These are phyloP conservation scores for Sphaeramia orbicularis DNA, from an alignment of 2,797 vertebrate genomes.

Conservation along the genomic window DNA sequence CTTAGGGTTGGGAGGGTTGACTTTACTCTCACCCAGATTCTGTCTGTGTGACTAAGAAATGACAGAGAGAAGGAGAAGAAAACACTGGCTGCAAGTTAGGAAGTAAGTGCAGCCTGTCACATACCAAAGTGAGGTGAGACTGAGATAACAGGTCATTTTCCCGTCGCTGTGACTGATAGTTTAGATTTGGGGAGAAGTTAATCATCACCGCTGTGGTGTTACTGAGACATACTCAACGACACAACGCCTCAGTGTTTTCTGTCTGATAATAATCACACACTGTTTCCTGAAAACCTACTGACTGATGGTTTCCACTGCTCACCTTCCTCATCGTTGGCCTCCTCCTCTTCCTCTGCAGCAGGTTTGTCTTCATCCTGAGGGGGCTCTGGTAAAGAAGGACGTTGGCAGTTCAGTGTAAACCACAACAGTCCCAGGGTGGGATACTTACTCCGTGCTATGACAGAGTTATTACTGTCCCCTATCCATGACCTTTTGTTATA, in stretches of 20 bases:
- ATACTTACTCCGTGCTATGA: conserved; percentile 6
- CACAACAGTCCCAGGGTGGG: background rate
- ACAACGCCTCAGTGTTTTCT: too few relatives aligned
- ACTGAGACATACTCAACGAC: background rate
- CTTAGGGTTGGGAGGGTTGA: conserved; percentile 31
- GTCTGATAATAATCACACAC: too few relatives aligned
- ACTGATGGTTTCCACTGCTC: conserved; percentile 1
- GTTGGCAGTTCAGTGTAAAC: conserved; percentile 6
- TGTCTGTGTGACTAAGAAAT: conserved; percentile 45
- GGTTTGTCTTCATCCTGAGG: conserved; percentile 52
- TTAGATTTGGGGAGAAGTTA: background rate
- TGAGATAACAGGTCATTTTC: conserved; percentile 2
- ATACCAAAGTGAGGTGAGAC: conserved; percentile 42
- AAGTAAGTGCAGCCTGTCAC: conserved; percentile 20
- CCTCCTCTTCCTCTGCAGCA: conserved; percentile 56
- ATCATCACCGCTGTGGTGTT: conserved; percentile 21
- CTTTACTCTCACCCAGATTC: background rate
- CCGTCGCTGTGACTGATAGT: conserved; percentile 3
- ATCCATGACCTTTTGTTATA: background rate
- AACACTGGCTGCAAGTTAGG: background rate
- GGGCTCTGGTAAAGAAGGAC: conserved; percentile 50
- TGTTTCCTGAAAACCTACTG: background rate
- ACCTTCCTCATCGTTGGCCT: conserved; percentile 61
- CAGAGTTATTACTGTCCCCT: background rate
- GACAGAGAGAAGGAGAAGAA: background rate